phyloP scores from a whole-genome alignment of 2,888 invertebrate genomes.

The Chrysotoxum bicinctum region DNA sequence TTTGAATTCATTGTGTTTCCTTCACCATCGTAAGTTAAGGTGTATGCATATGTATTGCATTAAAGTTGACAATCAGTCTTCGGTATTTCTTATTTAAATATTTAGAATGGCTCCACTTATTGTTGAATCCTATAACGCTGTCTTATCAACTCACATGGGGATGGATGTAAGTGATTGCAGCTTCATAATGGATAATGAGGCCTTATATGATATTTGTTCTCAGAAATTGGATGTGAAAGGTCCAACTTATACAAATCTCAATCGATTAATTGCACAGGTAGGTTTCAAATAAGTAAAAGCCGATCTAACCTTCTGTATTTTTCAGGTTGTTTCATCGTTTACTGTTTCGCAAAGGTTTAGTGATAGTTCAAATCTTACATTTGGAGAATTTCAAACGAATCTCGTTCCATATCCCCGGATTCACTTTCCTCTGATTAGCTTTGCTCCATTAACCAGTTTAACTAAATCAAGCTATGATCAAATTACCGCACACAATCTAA shows the following conservation, averaged over 20 bases:
- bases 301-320: background rate
- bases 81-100: background rate
- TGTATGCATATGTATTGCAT: too few relatives aligned
- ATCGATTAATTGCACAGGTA: conserved; percentile 84
- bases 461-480: conserved; percentile 83
- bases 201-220: conserved; percentile 89
- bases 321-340: conserved; percentile 79
- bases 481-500: conserved; percentile 86
- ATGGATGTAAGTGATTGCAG: conserved; percentile 87
- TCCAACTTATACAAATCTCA: conserved; percentile 93
- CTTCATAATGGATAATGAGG: conserved; percentile 90
- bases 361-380: conserved; percentile 85
- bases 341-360: conserved; percentile 88
- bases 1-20: conserved; percentile 91
- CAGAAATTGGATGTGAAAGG: conserved; percentile 88
- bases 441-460: conserved; percentile 85
- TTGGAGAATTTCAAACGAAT: conserved; percentile 91
- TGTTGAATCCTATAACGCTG: conserved; percentile 90
- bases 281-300: too few relatives aligned
- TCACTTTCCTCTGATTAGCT: conserved; percentile 91
- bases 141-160: conserved; percentile 86
- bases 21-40: conserved; percentile 86
- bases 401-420: conserved; percentile 93
- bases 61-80: too few relatives aligned
- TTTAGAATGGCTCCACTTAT: conserved; percentile 86